phyloP scores from a whole-genome alignment of 1,140 invertebrate species.

The Hylaeus anthracinus region DNA sequence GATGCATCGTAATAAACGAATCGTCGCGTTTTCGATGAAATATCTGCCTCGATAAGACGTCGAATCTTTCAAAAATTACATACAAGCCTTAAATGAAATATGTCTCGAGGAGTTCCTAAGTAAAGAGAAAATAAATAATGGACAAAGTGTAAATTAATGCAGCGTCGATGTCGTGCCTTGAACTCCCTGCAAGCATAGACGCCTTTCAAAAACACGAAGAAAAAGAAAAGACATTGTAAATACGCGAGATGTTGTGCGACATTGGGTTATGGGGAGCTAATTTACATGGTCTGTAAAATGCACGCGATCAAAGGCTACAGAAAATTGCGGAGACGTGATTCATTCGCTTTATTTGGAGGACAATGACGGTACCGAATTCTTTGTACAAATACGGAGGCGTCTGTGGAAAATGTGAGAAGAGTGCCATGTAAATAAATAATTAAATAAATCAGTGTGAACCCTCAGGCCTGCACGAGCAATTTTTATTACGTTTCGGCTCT shows the following conservation, averaged over 20 bases:
- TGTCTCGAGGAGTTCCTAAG: background rate
- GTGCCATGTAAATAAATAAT: no score
- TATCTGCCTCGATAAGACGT: no score
- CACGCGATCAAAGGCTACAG: background rate
- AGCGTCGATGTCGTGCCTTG: background rate
- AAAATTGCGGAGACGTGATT: background rate
- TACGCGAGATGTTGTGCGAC: constrained; percentile 1
- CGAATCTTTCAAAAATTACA: background rate
- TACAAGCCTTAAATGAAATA: background rate
- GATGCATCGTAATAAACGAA: no score
- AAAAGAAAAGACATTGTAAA: constrained; percentile 1
- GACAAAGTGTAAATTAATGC: background rate
- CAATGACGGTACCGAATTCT: constrained; percentile 6
- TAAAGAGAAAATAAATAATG: background rate
- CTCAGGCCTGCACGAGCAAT: no score
- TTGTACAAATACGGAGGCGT: background rate
- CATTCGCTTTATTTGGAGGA: background rate
- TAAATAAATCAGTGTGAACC: no score
- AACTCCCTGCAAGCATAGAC: background rate
- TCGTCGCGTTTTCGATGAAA: background rate
- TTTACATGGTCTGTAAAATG: constrained; percentile 12
- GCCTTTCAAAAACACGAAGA: background rate
- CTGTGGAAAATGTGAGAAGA: background rate
- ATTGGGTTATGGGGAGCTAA: background rate
- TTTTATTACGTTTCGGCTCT: no score